Conservation (phyloP, 2,113 vertebrate genomes). For the Charadrius vociferus region DNA sequence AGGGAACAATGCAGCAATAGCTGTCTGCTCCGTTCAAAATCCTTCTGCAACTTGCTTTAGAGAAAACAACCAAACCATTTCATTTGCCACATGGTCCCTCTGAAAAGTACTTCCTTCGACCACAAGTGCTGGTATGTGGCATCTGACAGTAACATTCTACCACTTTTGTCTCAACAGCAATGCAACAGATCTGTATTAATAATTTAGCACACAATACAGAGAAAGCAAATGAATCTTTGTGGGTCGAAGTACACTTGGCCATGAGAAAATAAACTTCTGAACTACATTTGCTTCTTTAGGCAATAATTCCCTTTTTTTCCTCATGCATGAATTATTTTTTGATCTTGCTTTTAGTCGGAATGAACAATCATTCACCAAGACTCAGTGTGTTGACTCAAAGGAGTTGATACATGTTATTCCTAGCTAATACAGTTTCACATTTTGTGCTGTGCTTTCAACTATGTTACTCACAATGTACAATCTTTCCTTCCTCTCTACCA, state of each 20-base stretch:
- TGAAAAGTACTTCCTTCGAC: neutral
- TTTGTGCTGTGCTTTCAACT: neutral
- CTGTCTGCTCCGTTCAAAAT: neutral
- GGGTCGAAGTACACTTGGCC: neutral
- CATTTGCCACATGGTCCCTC: neutral
- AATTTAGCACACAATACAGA: neutral
- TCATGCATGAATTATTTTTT: neutral
- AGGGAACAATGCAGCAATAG: neutral
- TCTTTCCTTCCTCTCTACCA: neutral
- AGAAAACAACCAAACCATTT: neutral
- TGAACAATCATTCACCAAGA: neutral
- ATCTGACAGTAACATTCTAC: neutral
- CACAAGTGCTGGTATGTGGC: neutral
- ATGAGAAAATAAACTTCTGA: neutral
- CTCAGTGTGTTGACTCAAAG: neutral
- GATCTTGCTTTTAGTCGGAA: neutral
- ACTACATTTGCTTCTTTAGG: neutral
- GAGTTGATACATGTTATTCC: neutral
- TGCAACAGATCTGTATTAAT: neutral
- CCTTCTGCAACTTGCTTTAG: neutral
- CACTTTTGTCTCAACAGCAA: neutral
- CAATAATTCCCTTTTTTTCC: neutral
- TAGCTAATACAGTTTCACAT: neutral
- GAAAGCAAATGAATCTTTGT: neutral
- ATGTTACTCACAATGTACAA: neutral